phyloP scores from a whole-genome alignment of 2,113 vertebrate species.

The Boulengeromyrus knoepffleri region DNA sequence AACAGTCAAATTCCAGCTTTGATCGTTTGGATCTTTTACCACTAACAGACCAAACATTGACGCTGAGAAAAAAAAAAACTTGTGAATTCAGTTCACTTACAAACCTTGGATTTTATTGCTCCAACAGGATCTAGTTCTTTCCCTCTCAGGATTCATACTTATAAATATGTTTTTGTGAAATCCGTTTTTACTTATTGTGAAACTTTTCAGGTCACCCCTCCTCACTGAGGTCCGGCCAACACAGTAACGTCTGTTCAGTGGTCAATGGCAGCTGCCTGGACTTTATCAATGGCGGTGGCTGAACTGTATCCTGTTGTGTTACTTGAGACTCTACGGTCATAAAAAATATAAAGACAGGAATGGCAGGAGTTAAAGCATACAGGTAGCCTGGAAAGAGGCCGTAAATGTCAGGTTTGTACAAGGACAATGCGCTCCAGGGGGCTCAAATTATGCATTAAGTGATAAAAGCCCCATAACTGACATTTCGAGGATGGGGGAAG shows the following conservation, averaged over 20 bases:
- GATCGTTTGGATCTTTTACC: neutral
- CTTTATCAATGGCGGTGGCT: neutral
- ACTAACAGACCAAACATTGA: neutral
- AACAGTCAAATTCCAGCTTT: neutral
- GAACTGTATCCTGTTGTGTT: neutral
- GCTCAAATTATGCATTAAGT: neutral
- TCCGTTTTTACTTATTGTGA: neutral
- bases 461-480: neutral
- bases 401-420: neutral
- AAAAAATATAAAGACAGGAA: neutral
- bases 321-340: neutral
- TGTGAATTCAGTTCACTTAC: neutral
- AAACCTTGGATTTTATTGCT: neutral
- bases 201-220: neutral
- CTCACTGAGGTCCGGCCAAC: neutral
- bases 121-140: neutral
- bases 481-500: neutral
- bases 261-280: neutral
- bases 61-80: neutral
- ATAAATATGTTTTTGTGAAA: neutral
- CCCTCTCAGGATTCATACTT: neutral
- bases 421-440: slow-evolving; percentile 11
- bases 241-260: too few species aligned
- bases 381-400: neutral
- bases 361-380: neutral